Conservation (phyloP, 2,797 vertebrate genomes). For the Toxotes lorentzi region DNA sequence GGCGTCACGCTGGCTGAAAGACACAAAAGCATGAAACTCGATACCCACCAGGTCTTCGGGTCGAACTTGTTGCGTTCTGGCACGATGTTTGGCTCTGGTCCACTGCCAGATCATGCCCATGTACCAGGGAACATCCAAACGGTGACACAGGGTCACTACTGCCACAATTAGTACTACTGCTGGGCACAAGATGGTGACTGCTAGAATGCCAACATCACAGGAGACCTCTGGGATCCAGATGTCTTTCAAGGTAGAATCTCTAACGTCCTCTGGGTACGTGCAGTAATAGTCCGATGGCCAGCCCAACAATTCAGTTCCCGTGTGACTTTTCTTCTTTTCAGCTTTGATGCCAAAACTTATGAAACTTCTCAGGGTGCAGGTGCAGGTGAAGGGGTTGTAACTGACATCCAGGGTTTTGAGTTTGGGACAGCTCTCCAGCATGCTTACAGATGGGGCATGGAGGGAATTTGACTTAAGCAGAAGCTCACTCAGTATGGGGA, state of each 20-base stretch:
- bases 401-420: slow-evolving; percentile 83
- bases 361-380: slow-evolving; percentile 75
- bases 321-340: slow-evolving; percentile 16
- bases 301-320: slow-evolving; percentile 67
- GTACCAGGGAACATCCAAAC: slow-evolving; percentile 91
- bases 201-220: slow-evolving; percentile 85
- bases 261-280: slow-evolving; percentile 83
- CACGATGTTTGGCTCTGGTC: slow-evolving; percentile 88
- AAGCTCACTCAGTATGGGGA: slow-evolving; percentile 81
- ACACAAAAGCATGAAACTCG: slow-evolving; percentile 91
- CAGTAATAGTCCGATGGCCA: slow-evolving; percentile 90
- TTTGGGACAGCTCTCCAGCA: slow-evolving; percentile 82
- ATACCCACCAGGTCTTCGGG: slow-evolving; percentile 76
- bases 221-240: slow-evolving; percentile 81
- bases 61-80: slow-evolving; percentile 53
- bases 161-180: slow-evolving; percentile 67
- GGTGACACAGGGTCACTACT: slow-evolving; percentile 79
- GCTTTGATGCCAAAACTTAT: slow-evolving; percentile 48
- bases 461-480: slow-evolving; percentile 85
- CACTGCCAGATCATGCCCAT: slow-evolving; percentile 90
- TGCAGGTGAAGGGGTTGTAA: slow-evolving; percentile 84
- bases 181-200: slow-evolving; percentile 80
- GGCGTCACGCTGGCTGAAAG: slow-evolving; percentile 89
- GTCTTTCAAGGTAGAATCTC: slow-evolving; percentile 76
- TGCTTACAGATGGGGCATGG: slow-evolving; percentile 78